Percentiles rank a stretch among this genome's conserved stretches.
phyloP scores from a whole-genome alignment of 2,888 invertebrate genomes.

The Galeruca laticollis region DNA sequence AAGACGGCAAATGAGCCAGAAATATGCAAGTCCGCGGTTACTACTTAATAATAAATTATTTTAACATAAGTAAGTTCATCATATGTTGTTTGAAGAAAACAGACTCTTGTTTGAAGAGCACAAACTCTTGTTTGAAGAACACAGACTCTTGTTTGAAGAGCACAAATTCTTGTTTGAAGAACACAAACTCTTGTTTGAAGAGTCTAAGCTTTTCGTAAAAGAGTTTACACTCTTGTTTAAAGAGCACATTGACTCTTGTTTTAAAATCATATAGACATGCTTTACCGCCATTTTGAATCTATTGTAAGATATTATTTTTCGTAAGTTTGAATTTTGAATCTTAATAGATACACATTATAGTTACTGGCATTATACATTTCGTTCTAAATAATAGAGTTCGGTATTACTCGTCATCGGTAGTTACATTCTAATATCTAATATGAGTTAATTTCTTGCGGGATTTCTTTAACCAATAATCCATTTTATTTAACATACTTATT shows the following conservation, averaged over 20 bases:
- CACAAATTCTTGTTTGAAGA: slow-evolving; percentile 1
- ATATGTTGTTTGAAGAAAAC: no score
- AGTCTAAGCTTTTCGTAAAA: not conserved
- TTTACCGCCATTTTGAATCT: not conserved
- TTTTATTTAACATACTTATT: not conserved
- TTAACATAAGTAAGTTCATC: not conserved
- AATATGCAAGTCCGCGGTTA: no score
- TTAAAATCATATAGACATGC: not conserved
- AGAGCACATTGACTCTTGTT: not conserved
- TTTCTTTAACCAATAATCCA: not conserved
- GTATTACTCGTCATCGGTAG: not conserved
- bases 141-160: no score
- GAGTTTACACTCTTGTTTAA: not conserved
- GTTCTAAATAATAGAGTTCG: not conserved
- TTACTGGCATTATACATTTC: slow-evolving; percentile 1
- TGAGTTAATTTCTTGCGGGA: not conserved
- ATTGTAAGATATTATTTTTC: no score
- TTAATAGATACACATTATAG: not conserved
- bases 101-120: no score
- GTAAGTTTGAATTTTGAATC: not conserved
- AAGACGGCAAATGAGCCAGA: no score
- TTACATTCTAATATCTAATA: slow-evolving; percentile 1
- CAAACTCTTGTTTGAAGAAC: no score
- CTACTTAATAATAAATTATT: not conserved
- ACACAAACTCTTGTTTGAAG: not conserved